Conservation (phyloP, 2,888 invertebrate species). For the Acheta domesticus region DNA sequence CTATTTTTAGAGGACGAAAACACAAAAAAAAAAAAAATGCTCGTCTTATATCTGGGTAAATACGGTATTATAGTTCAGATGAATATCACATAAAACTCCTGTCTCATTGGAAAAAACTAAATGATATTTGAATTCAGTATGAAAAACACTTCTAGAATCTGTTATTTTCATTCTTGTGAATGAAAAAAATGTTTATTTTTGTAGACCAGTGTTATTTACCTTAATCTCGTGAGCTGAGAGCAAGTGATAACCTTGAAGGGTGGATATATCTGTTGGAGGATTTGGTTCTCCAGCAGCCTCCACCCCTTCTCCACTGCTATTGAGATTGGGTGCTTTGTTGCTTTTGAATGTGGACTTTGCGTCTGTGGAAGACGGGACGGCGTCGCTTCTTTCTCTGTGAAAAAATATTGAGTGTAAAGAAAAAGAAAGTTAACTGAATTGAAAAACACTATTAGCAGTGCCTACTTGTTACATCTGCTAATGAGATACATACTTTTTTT, state of each 20-base stretch:
- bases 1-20: no score
- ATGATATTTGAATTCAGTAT: no score
- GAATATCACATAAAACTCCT: no score
- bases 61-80: no score
- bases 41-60: no score
- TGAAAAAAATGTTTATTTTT: no score
- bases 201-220: no score
- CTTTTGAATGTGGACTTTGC: slow-evolving; percentile 73
- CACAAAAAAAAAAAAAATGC: no score
- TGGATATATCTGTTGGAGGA: slow-evolving; percentile 46
- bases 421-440: no score
- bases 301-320: slow-evolving; percentile 35
- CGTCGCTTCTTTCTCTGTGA: slow-evolving; percentile 57
- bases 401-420: slow-evolving; percentile 26
- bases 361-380: slow-evolving; percentile 74
- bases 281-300: slow-evolving; percentile 33
- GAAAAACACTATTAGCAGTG: background rate
- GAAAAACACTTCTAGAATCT: no score
- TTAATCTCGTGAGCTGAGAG: slow-evolving; percentile 66
- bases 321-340: slow-evolving; percentile 55
- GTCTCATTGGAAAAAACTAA: no score
- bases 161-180: no score
- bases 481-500: slow-evolving; percentile 52
- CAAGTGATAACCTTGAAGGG: slow-evolving; percentile 50
- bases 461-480: background rate